These are phyloP conservation scores for Trachurus trachurus DNA, from an alignment of 2,797 vertebrate species.

Conservation along the genomic window DNA sequence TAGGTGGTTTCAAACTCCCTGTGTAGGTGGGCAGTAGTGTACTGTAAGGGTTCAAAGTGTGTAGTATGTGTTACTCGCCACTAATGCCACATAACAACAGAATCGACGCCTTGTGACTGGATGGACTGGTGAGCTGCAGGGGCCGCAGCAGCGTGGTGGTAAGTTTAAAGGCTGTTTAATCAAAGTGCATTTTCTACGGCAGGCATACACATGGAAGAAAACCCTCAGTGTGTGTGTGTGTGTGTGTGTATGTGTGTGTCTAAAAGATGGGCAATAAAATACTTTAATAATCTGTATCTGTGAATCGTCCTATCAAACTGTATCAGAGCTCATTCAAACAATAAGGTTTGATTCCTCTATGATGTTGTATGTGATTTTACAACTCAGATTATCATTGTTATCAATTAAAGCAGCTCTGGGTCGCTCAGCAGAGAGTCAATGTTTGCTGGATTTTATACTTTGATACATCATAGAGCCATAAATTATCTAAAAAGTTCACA, in stretches of 20 bases:
- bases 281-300: neutral
- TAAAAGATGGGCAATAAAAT: slow-evolving; percentile 12
- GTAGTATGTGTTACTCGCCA: slow-evolving; percentile 14
- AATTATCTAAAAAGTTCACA: neutral
- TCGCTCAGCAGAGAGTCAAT: slow-evolving; percentile 5
- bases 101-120: slow-evolving; percentile 43
- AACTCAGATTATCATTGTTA: slow-evolving; percentile 3
- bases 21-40: neutral
- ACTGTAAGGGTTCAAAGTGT: slow-evolving; percentile 9
- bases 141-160: slow-evolving; percentile 17
- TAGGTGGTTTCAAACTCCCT: neutral
- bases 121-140: slow-evolving; percentile 51
- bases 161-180: slow-evolving; percentile 58
- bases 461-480: neutral
- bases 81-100: slow-evolving; percentile 36
- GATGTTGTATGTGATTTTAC: neutral
- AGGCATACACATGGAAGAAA: slow-evolving; percentile 53
- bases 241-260: slow-evolving; percentile 6
- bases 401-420: slow-evolving; percentile 7
- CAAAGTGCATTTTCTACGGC: slow-evolving; percentile 79
- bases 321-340: neutral
- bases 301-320: neutral
- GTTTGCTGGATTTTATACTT: neutral
- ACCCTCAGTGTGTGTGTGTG: slow-evolving; percentile 11
- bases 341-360: neutral